Evolutionary conservation across 2,113 vertebrate genomes (phyloP).

Genomic region (Leucoraja erinaceus): DNA sequence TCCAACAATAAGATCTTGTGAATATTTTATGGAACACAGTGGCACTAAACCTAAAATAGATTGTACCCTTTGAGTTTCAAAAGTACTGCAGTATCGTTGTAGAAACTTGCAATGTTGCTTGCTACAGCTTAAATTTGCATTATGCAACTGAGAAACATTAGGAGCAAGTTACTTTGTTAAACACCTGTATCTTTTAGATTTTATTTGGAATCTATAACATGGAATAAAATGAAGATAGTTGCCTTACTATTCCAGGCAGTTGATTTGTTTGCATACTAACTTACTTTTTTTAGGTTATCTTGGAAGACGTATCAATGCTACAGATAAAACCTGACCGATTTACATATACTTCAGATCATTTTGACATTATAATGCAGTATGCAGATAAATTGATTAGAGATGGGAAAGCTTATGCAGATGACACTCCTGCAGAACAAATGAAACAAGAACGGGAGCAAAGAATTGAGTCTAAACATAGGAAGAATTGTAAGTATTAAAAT

Average conservation of each 20-base stretch:
- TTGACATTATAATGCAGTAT: conserved; percentile 74
- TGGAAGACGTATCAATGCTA: conserved; percentile 92
- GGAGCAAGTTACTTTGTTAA: neutral
- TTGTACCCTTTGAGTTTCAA: neutral
- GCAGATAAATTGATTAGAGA: conserved; percentile 81
- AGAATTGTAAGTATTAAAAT: conserved; percentile 68
- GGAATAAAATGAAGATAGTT: neutral
- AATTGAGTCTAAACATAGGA: conserved; percentile 72
- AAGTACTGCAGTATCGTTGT: neutral
- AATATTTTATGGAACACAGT: no score
- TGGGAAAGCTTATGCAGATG: conserved; percentile 87
- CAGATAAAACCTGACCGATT: conserved; percentile 94
- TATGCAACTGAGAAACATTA: neutral
- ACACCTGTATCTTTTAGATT: neutral
- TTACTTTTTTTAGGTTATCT: conserved; percentile 71
- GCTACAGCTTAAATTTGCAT: neutral
- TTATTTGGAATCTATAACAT: neutral
- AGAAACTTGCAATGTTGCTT: neutral
- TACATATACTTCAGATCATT: conserved; percentile 95
- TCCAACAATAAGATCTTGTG: neutral
- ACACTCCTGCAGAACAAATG: conserved; percentile 90
- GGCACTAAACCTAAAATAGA: neutral
- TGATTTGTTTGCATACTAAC: neutral
- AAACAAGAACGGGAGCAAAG: conserved; percentile 91
- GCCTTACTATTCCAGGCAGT: neutral